These are phyloP conservation scores for Tetanocera ferruginea DNA, from an alignment of 2,888 invertebrate species.

Conservation along the genomic window DNA sequence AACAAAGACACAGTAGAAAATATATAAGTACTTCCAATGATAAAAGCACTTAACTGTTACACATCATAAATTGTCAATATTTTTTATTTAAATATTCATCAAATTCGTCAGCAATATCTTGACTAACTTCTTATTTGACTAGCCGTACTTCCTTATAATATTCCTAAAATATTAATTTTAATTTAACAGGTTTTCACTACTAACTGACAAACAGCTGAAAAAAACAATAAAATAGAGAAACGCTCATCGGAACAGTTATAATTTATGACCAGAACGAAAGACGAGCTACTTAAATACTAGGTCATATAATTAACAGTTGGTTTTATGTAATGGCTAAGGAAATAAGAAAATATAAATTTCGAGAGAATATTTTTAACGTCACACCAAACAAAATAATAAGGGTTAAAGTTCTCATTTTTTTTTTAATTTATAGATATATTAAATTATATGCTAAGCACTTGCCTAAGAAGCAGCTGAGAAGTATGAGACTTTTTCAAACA, in stretches of 20 bases:
- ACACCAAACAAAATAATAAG: too few species aligned
- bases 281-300: not conserved
- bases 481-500: too few species aligned
- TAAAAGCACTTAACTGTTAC: not conserved
- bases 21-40: too few species aligned
- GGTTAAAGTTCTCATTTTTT: too few species aligned
- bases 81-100: not conserved
- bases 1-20: too few species aligned
- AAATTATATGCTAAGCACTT: too few species aligned
- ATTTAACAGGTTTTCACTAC: not conserved
- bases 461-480: too few species aligned
- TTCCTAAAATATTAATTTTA: not conserved
- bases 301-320: conserved; percentile 21
- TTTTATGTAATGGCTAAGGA: conserved; percentile 26
- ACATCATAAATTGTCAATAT: not conserved
- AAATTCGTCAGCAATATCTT: too few species aligned
- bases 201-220: conserved; percentile 31
- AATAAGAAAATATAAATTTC: conserved; percentile 22
- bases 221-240: conserved; percentile 24
- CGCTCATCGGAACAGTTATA: not conserved
- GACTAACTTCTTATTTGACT: too few species aligned
- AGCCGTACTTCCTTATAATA: too few species aligned
- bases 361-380: not conserved
- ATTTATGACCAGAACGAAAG: conserved; percentile 34
- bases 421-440: too few species aligned